phyloP scores from a whole-genome alignment of 2,888 invertebrate species.

The Dicranocentrus wangi region DNA sequence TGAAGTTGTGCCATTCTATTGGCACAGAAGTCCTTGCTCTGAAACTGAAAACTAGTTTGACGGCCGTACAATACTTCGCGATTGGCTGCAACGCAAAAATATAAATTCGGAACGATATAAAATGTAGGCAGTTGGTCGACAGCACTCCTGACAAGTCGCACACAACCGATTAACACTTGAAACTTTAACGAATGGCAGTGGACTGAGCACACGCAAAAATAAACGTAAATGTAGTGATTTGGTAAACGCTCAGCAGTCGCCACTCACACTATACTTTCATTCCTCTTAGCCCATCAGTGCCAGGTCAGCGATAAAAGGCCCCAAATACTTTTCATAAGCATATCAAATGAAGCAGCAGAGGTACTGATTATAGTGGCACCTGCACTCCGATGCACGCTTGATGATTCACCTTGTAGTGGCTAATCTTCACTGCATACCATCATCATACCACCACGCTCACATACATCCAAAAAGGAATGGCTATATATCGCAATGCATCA shows the following conservation, averaged over 20 bases:
- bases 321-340: constrained; percentile 31
- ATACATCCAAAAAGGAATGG: constrained; percentile 23
- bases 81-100: background rate
- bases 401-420: constrained; percentile 66
- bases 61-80: no score
- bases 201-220: constrained; percentile 17
- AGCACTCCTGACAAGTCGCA: constrained; percentile 3
- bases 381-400: constrained; percentile 30
- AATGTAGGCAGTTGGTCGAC: background rate
- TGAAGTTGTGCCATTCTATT: no score
- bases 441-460: no score
- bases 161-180: constrained; percentile 41
- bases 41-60: background rate
- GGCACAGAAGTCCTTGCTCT: no score
- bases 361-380: constrained; percentile 33
- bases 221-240: background rate
- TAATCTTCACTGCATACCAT: constrained; percentile 55
- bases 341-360: constrained; percentile 1
- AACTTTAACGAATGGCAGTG: background rate
- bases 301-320: constrained; percentile 50
- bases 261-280: constrained; percentile 30
- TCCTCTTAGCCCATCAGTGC: constrained; percentile 24
- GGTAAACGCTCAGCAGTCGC: background rate
- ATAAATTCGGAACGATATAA: background rate
- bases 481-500: constrained; percentile 12